Conservation (phyloP, 2,888 invertebrate species). For the Campoletis raptor region DNA sequence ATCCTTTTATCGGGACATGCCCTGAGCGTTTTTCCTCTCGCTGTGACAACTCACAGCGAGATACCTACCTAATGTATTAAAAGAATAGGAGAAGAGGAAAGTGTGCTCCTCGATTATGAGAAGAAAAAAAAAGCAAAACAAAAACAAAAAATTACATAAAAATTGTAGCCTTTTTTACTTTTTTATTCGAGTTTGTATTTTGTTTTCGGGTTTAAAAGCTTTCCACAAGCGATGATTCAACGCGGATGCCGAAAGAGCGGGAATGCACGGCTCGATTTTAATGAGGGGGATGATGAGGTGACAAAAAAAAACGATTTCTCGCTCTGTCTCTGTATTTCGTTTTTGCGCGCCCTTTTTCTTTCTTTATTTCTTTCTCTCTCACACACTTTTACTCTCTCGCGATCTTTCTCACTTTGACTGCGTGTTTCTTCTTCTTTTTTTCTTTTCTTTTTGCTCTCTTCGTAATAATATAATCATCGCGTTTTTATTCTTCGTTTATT, state of each 20-base stretch:
- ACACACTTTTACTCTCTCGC: slow-evolving; percentile 51
- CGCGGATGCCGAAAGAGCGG: slow-evolving; percentile 27
- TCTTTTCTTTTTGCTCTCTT: slow-evolving; percentile 75
- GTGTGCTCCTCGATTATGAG: slow-evolving; percentile 7
- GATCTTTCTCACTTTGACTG: slow-evolving; percentile 58
- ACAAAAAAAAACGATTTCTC: slow-evolving; percentile 68
- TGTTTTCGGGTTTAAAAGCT: slow-evolving; percentile 46
- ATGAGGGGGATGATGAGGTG: slow-evolving; percentile 45
- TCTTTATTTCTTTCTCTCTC: slow-evolving; percentile 31
- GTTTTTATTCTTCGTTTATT: slow-evolving; percentile 76
- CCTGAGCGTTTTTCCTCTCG: slow-evolving; percentile 71
- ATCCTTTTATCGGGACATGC: slow-evolving; percentile 70
- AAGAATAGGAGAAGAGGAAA: slow-evolving; percentile 70
- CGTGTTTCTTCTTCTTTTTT: slow-evolving; percentile 73
- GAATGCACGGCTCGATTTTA: slow-evolving; percentile 31
- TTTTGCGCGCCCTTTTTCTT: slow-evolving; percentile 60
- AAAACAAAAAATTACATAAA: not conserved
- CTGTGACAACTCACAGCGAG: not conserved
- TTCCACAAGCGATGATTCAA: slow-evolving; percentile 25
- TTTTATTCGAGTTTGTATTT: slow-evolving; percentile 55
- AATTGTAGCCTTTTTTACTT: slow-evolving; percentile 69
- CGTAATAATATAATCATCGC: slow-evolving; percentile 78
- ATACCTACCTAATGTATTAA: slow-evolving; percentile 64
- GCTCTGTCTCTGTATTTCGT: slow-evolving; percentile 67
- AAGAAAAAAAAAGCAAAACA: slow-evolving; percentile 7